phyloP scores from a whole-genome alignment of 2,797 vertebrate species.

The Sebastes paucispinis region DNA sequence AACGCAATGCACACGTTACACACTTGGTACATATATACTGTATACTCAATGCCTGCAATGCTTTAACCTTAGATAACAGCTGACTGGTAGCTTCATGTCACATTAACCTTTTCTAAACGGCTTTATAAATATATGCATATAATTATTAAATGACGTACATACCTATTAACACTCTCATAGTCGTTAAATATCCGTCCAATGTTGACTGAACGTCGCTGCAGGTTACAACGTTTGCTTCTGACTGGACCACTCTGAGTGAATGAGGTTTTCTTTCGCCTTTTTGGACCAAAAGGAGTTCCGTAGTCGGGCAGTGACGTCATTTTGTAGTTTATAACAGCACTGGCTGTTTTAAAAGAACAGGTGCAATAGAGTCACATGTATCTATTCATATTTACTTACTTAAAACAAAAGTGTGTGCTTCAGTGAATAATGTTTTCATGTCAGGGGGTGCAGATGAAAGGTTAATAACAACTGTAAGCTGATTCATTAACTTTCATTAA shows the following conservation, averaged over 20 bases:
- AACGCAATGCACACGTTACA: background rate
- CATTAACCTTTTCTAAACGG: constrained; percentile 24
- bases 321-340: constrained; percentile 26
- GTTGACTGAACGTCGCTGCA: accelerated
- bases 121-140: accelerated
- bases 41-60: background rate
- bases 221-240: background rate
- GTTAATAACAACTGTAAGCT: background rate
- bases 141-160: constrained; percentile 15
- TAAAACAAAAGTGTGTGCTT: background rate
- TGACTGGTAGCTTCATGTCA: constrained; percentile 25
- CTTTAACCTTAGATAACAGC: constrained; percentile 3
- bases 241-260: too few species aligned
- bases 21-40: accelerated
- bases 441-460: background rate
- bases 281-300: constrained; percentile 9
- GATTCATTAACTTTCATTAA: background rate
- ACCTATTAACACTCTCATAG: constrained; percentile 83
- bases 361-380: background rate
- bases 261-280: background rate
- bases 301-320: background rate
- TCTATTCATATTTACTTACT: background rate
- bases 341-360: background rate
- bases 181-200: accelerated
- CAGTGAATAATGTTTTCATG: background rate